phyloP scores from a whole-genome alignment of 2,113 vertebrate genomes.

The Chrysochloris asiatica region DNA sequence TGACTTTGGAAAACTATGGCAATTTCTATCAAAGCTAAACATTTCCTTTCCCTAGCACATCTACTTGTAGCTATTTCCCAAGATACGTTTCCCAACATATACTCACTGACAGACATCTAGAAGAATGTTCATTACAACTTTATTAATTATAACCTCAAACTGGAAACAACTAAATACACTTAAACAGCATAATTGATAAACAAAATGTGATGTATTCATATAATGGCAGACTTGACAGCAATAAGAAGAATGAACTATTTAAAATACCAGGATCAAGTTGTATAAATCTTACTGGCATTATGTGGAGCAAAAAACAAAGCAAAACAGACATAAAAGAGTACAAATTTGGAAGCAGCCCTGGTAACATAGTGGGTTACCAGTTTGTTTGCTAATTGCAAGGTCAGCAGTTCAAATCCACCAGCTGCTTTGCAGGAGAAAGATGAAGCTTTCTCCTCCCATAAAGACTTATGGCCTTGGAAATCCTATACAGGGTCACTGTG shows the following conservation, averaged over 20 bases:
- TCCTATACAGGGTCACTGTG: no score
- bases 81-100: not conserved
- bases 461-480: no score
- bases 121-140: not conserved
- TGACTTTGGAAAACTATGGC: not conserved
- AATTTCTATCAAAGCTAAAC: constrained; percentile 13
- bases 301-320: not conserved
- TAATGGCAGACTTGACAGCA: not conserved
- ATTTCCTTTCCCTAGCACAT: constrained; percentile 41
- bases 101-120: constrained; percentile 1
- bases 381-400: no score
- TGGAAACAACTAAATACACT: constrained; percentile 10
- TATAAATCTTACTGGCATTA: not conserved
- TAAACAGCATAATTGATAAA: not conserved
- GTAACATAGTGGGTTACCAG: no score
- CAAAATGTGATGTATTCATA: not conserved
- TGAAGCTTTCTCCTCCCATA: no score
- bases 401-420: no score
- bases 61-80: not conserved
- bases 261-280: not conserved
- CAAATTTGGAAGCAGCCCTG: no score
- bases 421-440: no score
- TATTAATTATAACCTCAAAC: not conserved
- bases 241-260: not conserved
- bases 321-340: no score